Conservation (phyloP, 1,140 invertebrate genomes). For the Drosophila dunni region DNA sequence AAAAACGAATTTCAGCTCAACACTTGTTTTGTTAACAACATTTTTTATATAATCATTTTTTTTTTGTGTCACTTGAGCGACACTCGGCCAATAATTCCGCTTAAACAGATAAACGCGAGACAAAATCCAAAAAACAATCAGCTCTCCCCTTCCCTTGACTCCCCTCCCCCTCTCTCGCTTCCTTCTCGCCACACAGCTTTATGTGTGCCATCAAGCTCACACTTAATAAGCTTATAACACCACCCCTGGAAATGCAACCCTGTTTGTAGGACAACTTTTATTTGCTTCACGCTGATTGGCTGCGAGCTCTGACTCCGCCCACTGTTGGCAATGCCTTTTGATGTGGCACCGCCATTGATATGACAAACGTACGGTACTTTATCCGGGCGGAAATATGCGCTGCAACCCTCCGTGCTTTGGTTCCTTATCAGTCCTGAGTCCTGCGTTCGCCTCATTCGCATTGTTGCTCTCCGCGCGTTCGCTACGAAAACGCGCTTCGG, state of each 20-base stretch:
- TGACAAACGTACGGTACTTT: constrained; percentile 24
- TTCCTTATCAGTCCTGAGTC: constrained; percentile 62
- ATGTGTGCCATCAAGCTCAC: constrained; percentile 11
- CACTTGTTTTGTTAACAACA: constrained; percentile 49
- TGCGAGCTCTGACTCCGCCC: constrained; percentile 42
- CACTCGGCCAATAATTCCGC: constrained; percentile 77
- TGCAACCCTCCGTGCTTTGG: constrained; percentile 21
- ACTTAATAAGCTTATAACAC: constrained; percentile 77
- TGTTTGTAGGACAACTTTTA: constrained; percentile 47
- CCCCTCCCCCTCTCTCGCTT: background rate
- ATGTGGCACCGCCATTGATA: constrained; percentile 68
- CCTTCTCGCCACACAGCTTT: background rate
- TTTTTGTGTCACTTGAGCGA: constrained; percentile 20
- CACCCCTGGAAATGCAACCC: constrained; percentile 53
- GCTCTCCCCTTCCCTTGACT: background rate
- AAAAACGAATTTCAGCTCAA: constrained; percentile 5
- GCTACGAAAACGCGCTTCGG: constrained; percentile 57
- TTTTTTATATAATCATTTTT: constrained; percentile 26
- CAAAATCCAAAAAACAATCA: constrained; percentile 64
- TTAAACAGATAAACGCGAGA: constrained; percentile 75
- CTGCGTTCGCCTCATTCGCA: constrained; percentile 61
- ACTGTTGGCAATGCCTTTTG: constrained; percentile 60
- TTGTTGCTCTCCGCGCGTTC: constrained; percentile 52
- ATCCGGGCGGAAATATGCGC: constrained; percentile 9
- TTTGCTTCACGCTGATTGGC: constrained; percentile 50